A percentile compares a stretch with the other conserved stretches of the same genome.
phyloP scores from a whole-genome alignment of 1,140 invertebrate species.

The Listronotus bonariensis region DNA sequence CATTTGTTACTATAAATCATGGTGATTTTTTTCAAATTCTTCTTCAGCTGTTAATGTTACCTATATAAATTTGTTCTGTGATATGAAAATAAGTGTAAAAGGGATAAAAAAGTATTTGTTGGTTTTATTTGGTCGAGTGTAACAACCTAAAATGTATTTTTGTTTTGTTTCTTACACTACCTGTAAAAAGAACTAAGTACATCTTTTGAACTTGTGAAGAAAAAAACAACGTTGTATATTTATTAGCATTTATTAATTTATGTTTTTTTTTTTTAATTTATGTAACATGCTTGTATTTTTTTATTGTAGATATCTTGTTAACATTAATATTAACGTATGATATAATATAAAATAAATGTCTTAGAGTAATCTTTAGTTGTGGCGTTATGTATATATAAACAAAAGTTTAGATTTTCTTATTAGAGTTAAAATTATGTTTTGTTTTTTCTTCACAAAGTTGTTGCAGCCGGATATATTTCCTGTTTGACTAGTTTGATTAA shows the following conservation, averaged over 20 bases:
- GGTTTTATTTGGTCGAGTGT: constrained; percentile 5
- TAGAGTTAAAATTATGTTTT: constrained; percentile 2
- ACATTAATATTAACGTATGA: too few relatives aligned
- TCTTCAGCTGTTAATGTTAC: constrained; percentile 20
- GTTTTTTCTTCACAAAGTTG: constrained; percentile 13
- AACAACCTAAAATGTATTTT: neutral
- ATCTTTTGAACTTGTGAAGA: neutral
- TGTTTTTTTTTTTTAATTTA: constrained; percentile 2
- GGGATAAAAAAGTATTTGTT: constrained; percentile 4
- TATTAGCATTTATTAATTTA: constrained; percentile 8
- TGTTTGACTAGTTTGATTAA: constrained; percentile 23
- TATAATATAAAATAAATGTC: too few relatives aligned
- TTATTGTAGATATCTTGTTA: too few relatives aligned
- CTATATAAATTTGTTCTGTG: constrained; percentile 37
- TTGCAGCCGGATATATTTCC: constrained; percentile 7
- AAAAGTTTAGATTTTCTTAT: too few relatives aligned
- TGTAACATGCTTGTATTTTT: too few relatives aligned
- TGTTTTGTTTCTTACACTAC: neutral
- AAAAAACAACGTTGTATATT: constrained; percentile 8
- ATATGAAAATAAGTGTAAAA: constrained; percentile 30
- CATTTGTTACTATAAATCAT: neutral
- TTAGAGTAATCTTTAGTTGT: too few relatives aligned
- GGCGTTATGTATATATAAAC: too few relatives aligned
- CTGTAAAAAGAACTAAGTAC: neutral
- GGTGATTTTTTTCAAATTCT: constrained; percentile 18